Percentiles rank a stretch among this genome's conserved stretches.
These are phyloP conservation scores for Atrichornis clamosus DNA, from an alignment of 2,113 vertebrate species.

Conservation along the genomic window DNA sequence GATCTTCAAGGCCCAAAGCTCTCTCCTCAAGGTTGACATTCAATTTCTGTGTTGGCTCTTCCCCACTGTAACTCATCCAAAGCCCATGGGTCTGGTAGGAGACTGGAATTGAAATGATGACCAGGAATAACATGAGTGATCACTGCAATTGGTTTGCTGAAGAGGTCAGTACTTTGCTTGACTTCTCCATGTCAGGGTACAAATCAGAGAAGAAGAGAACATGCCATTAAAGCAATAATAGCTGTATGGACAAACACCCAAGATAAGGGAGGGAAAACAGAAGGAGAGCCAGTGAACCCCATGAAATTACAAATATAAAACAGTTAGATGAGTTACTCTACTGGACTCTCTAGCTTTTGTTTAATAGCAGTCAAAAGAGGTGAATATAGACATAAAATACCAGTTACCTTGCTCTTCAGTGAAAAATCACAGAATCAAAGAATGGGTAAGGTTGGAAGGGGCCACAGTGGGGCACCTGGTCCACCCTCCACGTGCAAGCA, in stretches of 20 bases:
- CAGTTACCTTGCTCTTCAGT: neutral
- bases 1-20: neutral
- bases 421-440: neutral
- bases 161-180: neutral
- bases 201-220: conserved; percentile 4
- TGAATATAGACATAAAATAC: neutral
- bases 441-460: neutral
- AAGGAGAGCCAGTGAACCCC: neutral
- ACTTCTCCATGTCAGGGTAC: neutral
- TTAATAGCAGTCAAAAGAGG: neutral
- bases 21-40: neutral
- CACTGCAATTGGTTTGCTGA: neutral
- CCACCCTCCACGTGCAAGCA: neutral
- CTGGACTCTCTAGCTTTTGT: neutral
- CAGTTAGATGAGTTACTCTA: neutral
- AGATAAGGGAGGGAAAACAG: neutral
- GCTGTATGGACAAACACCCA: neutral
- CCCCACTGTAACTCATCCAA: neutral
- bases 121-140: neutral
- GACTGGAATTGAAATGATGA: neutral
- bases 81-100: neutral
- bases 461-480: neutral
- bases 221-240: neutral
- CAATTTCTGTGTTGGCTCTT: neutral
- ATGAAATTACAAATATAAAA: neutral